A percentile compares a stretch with the other conserved stretches of the same genome.
Conservation (phyloP, 2,888 invertebrate genomes). For the Eudemis profundana region DNA sequence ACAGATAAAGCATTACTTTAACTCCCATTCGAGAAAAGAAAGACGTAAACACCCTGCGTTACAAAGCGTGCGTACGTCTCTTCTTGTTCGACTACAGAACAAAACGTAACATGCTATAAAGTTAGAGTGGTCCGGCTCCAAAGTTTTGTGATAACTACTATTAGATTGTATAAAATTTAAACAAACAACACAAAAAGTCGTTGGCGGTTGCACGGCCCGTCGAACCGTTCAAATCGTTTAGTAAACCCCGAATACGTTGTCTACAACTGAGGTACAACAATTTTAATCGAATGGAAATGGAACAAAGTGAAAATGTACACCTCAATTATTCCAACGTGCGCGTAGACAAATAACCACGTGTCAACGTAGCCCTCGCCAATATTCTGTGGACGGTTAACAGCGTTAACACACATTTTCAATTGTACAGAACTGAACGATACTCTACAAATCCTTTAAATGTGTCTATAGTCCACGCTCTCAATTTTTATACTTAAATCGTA, state of each 20-base stretch:
- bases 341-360: slow-evolving; percentile 79
- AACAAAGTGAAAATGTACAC: slow-evolving; percentile 85
- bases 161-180: slow-evolving; percentile 31
- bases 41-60: no score
- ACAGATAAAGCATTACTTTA: no score
- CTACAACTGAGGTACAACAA: slow-evolving; percentile 82
- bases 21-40: no score
- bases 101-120: no score
- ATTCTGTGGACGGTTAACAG: slow-evolving; percentile 51
- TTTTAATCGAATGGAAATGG: slow-evolving; percentile 85
- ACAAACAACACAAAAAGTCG: slow-evolving; percentile 59
- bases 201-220: slow-evolving; percentile 72
- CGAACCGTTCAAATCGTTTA: slow-evolving; percentile 84
- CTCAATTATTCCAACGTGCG: slow-evolving; percentile 83
- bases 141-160: background rate
- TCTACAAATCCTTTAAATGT: slow-evolving; percentile 1
- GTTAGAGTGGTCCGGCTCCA: no score
- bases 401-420: slow-evolving; percentile 28
- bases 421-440: background rate
- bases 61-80: no score
- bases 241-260: slow-evolving; percentile 83
- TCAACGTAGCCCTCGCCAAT: slow-evolving; percentile 66
- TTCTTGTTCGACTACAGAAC: no score
- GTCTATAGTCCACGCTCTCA: background rate
- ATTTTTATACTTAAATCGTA: background rate